Conservation (phyloP, 2,888 invertebrate genomes). For the Microchrysa polita region DNA sequence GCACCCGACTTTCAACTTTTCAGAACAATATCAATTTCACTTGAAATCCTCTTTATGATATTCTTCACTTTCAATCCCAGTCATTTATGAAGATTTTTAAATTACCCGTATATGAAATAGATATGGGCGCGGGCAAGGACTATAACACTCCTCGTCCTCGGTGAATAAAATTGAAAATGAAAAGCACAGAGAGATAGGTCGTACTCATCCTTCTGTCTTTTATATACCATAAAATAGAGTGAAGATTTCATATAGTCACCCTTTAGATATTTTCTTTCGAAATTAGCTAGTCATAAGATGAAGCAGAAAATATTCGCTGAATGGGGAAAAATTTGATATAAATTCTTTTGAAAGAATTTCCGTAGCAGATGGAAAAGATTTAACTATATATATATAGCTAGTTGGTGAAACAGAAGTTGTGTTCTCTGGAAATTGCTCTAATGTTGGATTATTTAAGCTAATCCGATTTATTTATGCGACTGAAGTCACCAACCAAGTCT, state of each 20-base stretch:
- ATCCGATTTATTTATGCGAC: slow-evolving; percentile 46
- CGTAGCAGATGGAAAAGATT: too few relatives aligned
- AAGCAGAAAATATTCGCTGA: slow-evolving; percentile 5
- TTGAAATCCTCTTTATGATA: slow-evolving; percentile 45
- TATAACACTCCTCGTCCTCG: too few relatives aligned
- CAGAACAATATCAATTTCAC: slow-evolving; percentile 34
- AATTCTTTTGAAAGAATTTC: slow-evolving; percentile 11
- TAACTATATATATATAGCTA: too few relatives aligned
- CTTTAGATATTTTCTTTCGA: slow-evolving; percentile 6
- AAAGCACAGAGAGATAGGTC: not conserved
- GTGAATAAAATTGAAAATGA: slow-evolving; percentile 11
- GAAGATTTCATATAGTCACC: not conserved
- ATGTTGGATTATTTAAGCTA: slow-evolving; percentile 43
- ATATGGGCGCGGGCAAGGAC: not conserved
- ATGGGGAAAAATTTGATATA: not conserved
- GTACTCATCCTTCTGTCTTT: not conserved
- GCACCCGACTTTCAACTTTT: not conserved
- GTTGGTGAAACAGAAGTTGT: too few relatives aligned
- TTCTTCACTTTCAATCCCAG: slow-evolving; percentile 45
- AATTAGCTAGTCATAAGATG: slow-evolving; percentile 5
- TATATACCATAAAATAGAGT: too few relatives aligned
- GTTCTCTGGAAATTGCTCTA: slow-evolving; percentile 30
- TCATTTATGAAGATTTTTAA: slow-evolving; percentile 46
- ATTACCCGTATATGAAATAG: slow-evolving; percentile 40
- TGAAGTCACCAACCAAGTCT: slow-evolving; percentile 2